These are phyloP conservation scores for Pristionchus pacificus DNA, from an alignment of 1,140 invertebrate species.

Conservation along the genomic window DNA sequence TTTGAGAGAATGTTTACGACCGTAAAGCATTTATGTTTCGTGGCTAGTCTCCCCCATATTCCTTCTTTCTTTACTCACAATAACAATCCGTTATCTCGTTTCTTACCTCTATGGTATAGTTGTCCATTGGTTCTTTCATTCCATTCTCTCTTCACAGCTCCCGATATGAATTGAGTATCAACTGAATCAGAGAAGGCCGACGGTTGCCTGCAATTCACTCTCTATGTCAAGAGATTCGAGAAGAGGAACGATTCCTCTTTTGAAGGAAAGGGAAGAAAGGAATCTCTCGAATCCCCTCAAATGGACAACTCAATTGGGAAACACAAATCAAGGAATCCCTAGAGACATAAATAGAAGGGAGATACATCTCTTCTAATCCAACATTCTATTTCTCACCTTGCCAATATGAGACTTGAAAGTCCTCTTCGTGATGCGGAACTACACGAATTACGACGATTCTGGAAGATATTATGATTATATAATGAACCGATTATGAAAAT, in stretches of 20 bases:
- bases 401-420: conserved; percentile 17
- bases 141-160: not conserved
- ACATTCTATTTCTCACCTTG: conserved; percentile 11
- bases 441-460: conserved; percentile 21
- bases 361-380: no score
- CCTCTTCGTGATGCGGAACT: conserved; percentile 27
- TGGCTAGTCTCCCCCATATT: no score
- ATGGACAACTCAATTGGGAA: no score
- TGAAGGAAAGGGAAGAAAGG: not conserved
- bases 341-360: no score
- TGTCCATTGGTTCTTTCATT: not conserved
- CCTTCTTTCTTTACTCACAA: not conserved
- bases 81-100: not conserved
- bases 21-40: no score
- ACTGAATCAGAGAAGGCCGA: not conserved
- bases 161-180: not conserved
- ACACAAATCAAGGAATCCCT: no score
- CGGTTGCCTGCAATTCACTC: not conserved
- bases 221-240: no score
- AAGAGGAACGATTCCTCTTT: not conserved
- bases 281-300: no score
- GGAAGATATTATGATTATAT: not conserved
- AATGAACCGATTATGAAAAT: no score
- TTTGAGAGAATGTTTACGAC: no score
- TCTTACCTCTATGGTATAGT: not conserved